Evolutionary conservation across 2,797 vertebrate species (phyloP).

Genomic region (Cetoscarus ocellatus): DNA sequence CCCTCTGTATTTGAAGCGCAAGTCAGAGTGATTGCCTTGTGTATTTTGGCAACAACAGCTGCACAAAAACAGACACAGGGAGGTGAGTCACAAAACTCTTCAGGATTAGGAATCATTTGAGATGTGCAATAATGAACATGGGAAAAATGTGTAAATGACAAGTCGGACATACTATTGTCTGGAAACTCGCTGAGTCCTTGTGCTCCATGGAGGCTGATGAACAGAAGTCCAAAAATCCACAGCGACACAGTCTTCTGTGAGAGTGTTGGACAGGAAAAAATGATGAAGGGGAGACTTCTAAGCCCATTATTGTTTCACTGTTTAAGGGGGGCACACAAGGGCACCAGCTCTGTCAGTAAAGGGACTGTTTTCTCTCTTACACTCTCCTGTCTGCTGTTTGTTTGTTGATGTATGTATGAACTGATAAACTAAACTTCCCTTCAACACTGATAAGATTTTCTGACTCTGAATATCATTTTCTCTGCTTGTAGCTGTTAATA

Average conservation of each 20-base stretch:
- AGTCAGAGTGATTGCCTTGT: slow-evolving; percentile 40
- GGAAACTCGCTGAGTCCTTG: slow-evolving; percentile 58
- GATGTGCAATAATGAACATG: neutral
- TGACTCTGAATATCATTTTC: too few relatives aligned
- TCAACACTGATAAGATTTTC: too few relatives aligned
- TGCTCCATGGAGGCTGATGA: slow-evolving; percentile 38
- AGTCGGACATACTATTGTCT: slow-evolving; percentile 61
- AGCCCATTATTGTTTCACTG: too few relatives aligned
- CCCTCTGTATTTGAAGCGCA: slow-evolving; percentile 18
- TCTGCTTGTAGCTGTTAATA: too few relatives aligned
- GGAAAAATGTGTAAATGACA: neutral
- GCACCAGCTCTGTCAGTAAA: too few relatives aligned
- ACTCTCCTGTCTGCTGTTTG: too few relatives aligned
- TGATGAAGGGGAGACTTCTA: neutral
- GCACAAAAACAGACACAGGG: slow-evolving; percentile 13
- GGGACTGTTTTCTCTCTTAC: too few relatives aligned
- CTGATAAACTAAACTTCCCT: too few relatives aligned
- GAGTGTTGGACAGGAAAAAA: slow-evolving; percentile 16
- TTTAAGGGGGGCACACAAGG: too few relatives aligned
- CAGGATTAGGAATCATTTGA: neutral
- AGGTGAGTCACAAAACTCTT: neutral
- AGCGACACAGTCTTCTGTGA: slow-evolving; percentile 37
- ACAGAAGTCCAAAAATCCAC: slow-evolving; percentile 58
- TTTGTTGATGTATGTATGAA: too few relatives aligned
- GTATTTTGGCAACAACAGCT: slow-evolving; percentile 52